Base-by-base conservation (phyloP, 2,888 invertebrate species). In the Apotomis turbidana region DNA sequence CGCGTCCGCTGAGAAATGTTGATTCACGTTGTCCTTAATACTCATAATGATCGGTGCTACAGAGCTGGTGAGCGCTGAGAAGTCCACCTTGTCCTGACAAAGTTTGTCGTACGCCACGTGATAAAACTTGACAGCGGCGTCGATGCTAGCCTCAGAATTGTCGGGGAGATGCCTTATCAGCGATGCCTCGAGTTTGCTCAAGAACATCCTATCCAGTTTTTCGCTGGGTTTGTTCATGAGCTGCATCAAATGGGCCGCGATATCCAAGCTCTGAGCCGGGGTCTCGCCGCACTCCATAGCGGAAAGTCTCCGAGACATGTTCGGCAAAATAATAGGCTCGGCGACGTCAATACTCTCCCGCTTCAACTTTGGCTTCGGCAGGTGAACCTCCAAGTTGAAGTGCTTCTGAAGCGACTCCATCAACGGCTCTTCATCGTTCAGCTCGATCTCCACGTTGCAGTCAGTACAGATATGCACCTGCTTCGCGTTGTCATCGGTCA, bases 1-100 rank as follows among this genome's bases (percentile, higher is more conserved):
- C 0, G 90, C 85, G 54, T 93, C 93, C 0, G 85, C 83, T 0
- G 91, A 82, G 72, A 93, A 93, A 69, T 93, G 93, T 73, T 93
- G 93, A 71, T 93, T 93, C 0, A 93, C 93, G 58, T 93, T 93
- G 73, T 93, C 93, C 44, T 92, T 90, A 46, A 93, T 93, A 70
- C 93, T 93, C 93, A 93, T 93, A 3, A 93, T 93, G 0, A 93
- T 93, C 0, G 93, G 93, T 5, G 93, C 93, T 0, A 93, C 93
- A 0, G 93, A 87, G 68, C 89, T 87, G 0, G 91, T 89, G 69
- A 90, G 88, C 0, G 85, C 77, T 0, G 90, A 84, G 75, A 93
- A 93, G 66, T 93, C 93, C 0, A 90, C 74, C 0, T 91, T 85
- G 27, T 90, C 90, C n/a, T 81, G 80, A 51, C 85, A 88, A 0